Evolutionary conservation across 2,888 invertebrate species (phyloP), one percentile per base, ranked within the genome.

Genomic region (Xestia ashworthii): DNA sequence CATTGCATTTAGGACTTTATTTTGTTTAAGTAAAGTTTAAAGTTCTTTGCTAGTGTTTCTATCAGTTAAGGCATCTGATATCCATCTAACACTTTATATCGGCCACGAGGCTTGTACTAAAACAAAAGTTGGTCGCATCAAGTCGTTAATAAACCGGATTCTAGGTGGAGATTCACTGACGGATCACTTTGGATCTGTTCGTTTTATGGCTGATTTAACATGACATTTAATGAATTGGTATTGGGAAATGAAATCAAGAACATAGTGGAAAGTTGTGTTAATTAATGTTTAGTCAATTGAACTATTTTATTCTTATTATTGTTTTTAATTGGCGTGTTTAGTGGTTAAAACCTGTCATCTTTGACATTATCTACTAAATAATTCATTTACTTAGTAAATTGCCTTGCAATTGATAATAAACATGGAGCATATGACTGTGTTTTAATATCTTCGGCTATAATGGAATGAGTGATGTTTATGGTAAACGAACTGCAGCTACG

Each of bases 41-140:
- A 77, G 19, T 78, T n/a, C 48, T 25, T 25, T 74, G 50, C 0
- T 22, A 1, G 32, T 48, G 0, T 8, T 25, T 65, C 41, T 62
- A 81, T 58, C 38, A 84, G 80, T 83, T 81, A 81, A 74, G 84
- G 72, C 78, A 73, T 85, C 78, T 85, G 74, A 85, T 77, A 77
- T 67, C 50, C 75, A 85, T 81, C 71, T 82, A 80, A 83, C 50
- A 82, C 78, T 85, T 89, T 91, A 92, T 92, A 93, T 92, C 90
- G 91, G 93, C 90, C 91, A 93, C 87, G 90, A 92, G 90, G 89
- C 89, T 89, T 85, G 88, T 90, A 90, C 90, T 93, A 90, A 93
- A 92, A 94, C 93, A 94, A 94, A 94, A 94, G 94, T 94, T 94
- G 94, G 93, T 89, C 94, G 90, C 89, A 84, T 91, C 90, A 91